phyloP scores from a whole-genome alignment of 2,797 vertebrate species.

The Anas capensis region DNA sequence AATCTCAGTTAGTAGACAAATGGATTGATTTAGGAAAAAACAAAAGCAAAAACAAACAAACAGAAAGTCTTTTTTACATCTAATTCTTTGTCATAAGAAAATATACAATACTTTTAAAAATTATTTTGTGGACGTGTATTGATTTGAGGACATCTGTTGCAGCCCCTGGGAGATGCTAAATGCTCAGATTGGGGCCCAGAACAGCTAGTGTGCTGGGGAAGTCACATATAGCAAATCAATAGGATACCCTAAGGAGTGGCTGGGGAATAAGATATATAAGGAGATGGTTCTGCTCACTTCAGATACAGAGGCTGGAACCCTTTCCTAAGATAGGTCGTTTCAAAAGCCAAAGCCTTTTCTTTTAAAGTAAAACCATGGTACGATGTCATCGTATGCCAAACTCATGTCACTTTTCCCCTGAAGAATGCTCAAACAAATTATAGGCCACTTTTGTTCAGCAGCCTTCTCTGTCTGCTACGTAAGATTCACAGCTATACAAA shows the following conservation, averaged over 20 bases:
- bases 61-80: neutral
- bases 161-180: neutral
- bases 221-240: neutral
- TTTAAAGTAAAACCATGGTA: neutral
- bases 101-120: neutral
- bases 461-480: neutral
- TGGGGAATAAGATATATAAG: neutral
- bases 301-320: neutral
- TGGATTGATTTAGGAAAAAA: neutral
- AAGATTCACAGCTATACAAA: neutral
- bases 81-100: neutral
- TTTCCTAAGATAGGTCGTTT: neutral
- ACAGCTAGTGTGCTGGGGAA: neutral
- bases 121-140: neutral
- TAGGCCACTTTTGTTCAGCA: neutral
- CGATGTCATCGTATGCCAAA: neutral
- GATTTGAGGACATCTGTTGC: neutral
- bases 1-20: neutral
- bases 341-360: neutral
- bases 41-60: no score
- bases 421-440: neutral
- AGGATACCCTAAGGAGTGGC: neutral
- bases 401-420: neutral
- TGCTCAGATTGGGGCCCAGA: neutral
- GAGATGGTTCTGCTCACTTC: neutral